Evolutionary conservation across 2,113 vertebrate species (phyloP).

Genomic region (Erinaceus europaeus): DNA sequence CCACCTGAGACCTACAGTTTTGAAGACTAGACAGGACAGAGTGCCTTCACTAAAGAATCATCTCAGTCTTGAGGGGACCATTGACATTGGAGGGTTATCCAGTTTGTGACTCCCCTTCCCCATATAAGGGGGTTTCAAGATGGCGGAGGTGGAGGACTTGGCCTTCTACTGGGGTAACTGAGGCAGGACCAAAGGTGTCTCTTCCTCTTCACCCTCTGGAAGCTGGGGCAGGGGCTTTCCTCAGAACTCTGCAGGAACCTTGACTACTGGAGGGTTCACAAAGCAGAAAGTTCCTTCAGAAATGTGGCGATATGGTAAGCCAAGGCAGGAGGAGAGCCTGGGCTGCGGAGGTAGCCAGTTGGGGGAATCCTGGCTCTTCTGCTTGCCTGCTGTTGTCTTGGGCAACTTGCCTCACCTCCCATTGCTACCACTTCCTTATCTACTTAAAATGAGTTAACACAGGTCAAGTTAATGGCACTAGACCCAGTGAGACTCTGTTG

Average conservation of each 20-base stretch:
- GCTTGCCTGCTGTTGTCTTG: neutral
- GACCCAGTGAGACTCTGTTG: neutral
- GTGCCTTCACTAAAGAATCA: neutral
- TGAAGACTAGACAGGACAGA: neutral
- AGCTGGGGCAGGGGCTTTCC: neutral
- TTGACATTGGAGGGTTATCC: neutral
- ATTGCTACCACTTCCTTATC: neutral
- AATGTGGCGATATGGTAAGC: neutral
- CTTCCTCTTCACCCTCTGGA: neutral
- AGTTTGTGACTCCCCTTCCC: neutral
- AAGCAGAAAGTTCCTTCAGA: neutral
- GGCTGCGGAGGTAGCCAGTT: neutral
- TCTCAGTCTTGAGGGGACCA: no score
- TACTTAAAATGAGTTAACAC: neutral
- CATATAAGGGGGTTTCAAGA: neutral
- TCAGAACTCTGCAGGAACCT: neutral
- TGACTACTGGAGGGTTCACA: neutral
- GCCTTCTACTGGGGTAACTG: neutral
- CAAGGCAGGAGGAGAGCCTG: accelerated
- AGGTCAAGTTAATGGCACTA: neutral
- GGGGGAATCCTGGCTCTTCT: neutral
- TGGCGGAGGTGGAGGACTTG: neutral
- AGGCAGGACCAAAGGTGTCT: neutral
- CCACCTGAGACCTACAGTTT: accelerated
- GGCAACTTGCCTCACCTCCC: neutral